These are phyloP conservation scores for Melanophora roralis DNA, from an alignment of 2,888 invertebrate species.

Conservation along the genomic window DNA sequence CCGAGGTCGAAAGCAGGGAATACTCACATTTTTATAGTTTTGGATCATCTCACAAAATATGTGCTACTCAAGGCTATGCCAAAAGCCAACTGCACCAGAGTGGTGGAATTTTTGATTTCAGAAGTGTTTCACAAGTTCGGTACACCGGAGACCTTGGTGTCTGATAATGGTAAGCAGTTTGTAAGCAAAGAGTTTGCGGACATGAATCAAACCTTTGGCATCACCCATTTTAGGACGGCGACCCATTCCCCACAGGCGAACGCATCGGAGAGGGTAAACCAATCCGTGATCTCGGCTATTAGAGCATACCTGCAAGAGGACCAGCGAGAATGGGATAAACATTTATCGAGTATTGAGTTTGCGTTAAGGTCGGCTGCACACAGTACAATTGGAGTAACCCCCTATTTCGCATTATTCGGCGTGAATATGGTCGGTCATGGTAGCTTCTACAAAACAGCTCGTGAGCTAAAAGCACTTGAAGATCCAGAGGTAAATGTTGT, in stretches of 20 bases:
- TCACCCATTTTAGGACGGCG: not conserved
- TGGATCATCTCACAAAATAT: no score
- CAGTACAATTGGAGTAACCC: conserved; percentile 42
- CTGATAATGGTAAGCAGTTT: not conserved
- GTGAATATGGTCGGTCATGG: conserved; percentile 31
- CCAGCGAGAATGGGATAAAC: conserved; percentile 50
- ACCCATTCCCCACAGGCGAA: not conserved
- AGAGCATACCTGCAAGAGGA: conserved; percentile 36
- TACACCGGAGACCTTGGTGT: no score
- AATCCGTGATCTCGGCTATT: conserved; percentile 67
- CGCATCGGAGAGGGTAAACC: conserved; percentile 69
- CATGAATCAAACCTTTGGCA: not conserved
- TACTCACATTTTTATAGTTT: no score
- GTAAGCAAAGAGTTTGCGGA: not conserved
- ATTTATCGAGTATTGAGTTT: conserved; percentile 42
- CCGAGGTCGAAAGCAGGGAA: no score
- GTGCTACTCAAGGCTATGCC: no score
- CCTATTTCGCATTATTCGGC: conserved; percentile 45
- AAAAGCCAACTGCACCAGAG: no score
- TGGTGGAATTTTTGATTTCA: no score
- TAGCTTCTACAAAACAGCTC: conserved; percentile 1
- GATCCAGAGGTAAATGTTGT: not conserved
- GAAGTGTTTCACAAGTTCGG: no score
- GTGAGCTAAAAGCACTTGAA: not conserved
- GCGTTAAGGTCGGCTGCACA: conserved; percentile 35